These are phyloP conservation scores for Gila orcuttii DNA, from an alignment of 2,113 vertebrate genomes.

Conservation along the genomic window DNA sequence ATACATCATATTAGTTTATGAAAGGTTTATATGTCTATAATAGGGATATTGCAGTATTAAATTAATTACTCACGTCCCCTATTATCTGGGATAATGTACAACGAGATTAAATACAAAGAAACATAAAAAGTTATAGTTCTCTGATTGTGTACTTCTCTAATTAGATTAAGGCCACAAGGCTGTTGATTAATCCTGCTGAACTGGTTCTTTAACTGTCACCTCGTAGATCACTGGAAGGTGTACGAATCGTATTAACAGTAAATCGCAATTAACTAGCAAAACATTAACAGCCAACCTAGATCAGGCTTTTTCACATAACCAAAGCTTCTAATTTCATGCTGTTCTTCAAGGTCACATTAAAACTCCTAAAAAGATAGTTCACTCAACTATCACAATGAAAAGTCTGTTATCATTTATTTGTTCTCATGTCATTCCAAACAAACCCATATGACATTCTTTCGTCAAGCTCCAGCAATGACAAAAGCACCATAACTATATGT, in stretches of 20 bases:
- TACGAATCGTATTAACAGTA: background rate
- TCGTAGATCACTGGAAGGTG: conserved; percentile 25
- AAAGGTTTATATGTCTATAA: conserved; percentile 32
- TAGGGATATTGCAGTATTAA: background rate
- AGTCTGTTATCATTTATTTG: background rate
- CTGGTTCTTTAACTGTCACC: conserved; percentile 38
- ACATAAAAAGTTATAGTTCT: conserved; percentile 42
- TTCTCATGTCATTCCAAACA: background rate
- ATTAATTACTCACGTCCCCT: background rate
- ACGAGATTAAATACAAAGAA: conserved; percentile 19
- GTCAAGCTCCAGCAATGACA: background rate
- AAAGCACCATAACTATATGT: background rate
- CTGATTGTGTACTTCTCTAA: conserved; percentile 44
- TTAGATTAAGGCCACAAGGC: conserved; percentile 42
- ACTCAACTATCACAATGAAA: background rate
- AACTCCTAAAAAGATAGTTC: background rate
- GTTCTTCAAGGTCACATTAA: background rate
- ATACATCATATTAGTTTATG: background rate
- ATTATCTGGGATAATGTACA: conserved; percentile 3
- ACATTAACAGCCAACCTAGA: background rate
- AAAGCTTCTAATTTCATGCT: background rate
- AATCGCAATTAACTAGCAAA: conserved; percentile 12
- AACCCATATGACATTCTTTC: background rate
- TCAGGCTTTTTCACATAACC: background rate
- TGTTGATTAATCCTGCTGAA: conserved; percentile 38